Evolutionary conservation across 2,113 vertebrate genomes (phyloP), one percentile per base, ranked within the genome.

Genomic region (Callipepla californica): DNA sequence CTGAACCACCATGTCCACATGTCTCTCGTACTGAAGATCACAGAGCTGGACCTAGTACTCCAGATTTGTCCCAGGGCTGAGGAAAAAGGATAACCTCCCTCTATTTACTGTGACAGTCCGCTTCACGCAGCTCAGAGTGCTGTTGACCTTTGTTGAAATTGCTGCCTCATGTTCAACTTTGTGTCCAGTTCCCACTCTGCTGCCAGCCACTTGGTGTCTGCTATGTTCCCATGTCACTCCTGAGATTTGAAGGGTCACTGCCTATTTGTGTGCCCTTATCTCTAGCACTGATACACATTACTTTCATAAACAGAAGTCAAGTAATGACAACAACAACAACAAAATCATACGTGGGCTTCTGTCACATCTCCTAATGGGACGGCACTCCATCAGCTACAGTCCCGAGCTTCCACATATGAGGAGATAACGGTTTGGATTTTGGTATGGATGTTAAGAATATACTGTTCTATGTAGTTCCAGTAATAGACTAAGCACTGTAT

Each of bases 381-480:
- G 2, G 40, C 40, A 63, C 59, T 83, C 32, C 72, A 74, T 7
- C 0, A 62, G 55, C 40, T 85, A 36, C n/a, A 73, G 50, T 62
- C 53, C 14, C 13, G 28, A 19, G 12, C 6, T 61, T 80, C 45
- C 85, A 80, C 18, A 83, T 55, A 58, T 26, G 42, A 32, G 25
- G 66, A 74, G 58, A 80, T 82, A 66, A 62, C 2, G 7, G 38
- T 15, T 44, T 57, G 34, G 73, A 74, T 87, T 50, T 25, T 34
- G 61, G 62, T 0, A 2, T 0, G 1, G 51, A 13, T 38, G 44
- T 42, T n/a, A 57, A 67, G 47, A 44, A 79, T 36, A 59, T 34
- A 34, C 44, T 84, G 36, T 85, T 55, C 40, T 14, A 63, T 0
- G 18, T 38, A 28, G 25, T 62, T 88, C 16, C 32, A 86, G 0